These are phyloP conservation scores for human (Homo sapiens) DNA, from an alignment of 2,113 vertebrate genomes.

Conservation along the genomic window GRCh38 chr4:1704501-1705000, in stretches of 20 bases:
- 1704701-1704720: conserved; percentile 23
- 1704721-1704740: conserved; percentile 33
- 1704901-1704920: conserved; percentile 22
- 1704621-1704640: background rate
- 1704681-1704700: conserved; percentile 63
- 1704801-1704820: background rate
- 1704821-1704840: background rate
- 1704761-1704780: background rate
- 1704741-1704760: background rate
- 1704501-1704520: conserved; percentile 86
- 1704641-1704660: background rate
- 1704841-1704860: background rate
- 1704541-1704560: conserved; percentile 74
- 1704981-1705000: too few species aligned
- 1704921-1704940: too few species aligned
- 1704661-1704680: background rate
- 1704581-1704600: conserved; percentile 45
- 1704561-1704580: conserved; percentile 50
- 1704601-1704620: conserved; percentile 31
- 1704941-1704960: too few species aligned
- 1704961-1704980: too few species aligned
- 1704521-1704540: conserved; percentile 86
- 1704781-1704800: background rate
- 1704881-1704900: background rate
- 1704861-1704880: background rate